These are phyloP conservation scores for Eupeodes latifasciatus DNA, from an alignment of 2,888 invertebrate species.

Conservation along the genomic window DNA sequence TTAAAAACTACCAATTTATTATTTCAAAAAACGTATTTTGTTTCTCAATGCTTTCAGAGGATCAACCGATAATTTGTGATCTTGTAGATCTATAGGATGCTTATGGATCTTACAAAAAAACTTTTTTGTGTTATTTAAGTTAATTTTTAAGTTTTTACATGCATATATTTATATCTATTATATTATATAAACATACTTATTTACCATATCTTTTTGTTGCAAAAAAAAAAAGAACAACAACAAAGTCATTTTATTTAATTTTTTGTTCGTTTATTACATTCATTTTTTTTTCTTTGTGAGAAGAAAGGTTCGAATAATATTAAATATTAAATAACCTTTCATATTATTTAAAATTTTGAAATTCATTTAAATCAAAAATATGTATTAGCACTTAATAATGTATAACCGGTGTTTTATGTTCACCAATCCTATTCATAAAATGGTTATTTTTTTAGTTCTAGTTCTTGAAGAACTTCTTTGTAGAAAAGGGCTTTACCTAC, in stretches of 20 bases:
- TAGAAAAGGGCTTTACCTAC: neutral
- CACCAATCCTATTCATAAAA: neutral
- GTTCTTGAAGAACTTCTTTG: conserved; percentile 2
- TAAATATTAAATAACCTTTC: conserved; percentile 70
- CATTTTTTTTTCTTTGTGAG: conserved; percentile 42
- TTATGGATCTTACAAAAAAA: conserved; percentile 75
- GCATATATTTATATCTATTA: conserved; percentile 38
- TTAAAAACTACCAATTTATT: conserved; percentile 50
- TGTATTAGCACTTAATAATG: conserved; percentile 11
- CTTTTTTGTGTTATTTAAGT: conserved; percentile 65
- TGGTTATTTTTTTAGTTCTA: neutral
- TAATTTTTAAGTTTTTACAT: conserved; percentile 55
- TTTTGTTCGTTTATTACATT: conserved; percentile 33
- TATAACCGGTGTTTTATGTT: conserved; percentile 27
- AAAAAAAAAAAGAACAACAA: conserved; percentile 16
- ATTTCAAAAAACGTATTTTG: conserved; percentile 62
- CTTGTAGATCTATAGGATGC: conserved; percentile 77
- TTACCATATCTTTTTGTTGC: conserved; percentile 19
- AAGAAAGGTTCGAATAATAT: conserved; percentile 67
- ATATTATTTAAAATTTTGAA: conserved; percentile 26
- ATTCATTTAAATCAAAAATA: conserved; percentile 3
- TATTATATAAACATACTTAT: neutral
- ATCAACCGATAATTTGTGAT: conserved; percentile 76
- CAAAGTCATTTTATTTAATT: conserved; percentile 27
- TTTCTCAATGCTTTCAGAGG: conserved; percentile 71